These are phyloP conservation scores for Oplegnathus fasciatus DNA, from an alignment of 2,113 vertebrate species.

Conservation along the genomic window DNA sequence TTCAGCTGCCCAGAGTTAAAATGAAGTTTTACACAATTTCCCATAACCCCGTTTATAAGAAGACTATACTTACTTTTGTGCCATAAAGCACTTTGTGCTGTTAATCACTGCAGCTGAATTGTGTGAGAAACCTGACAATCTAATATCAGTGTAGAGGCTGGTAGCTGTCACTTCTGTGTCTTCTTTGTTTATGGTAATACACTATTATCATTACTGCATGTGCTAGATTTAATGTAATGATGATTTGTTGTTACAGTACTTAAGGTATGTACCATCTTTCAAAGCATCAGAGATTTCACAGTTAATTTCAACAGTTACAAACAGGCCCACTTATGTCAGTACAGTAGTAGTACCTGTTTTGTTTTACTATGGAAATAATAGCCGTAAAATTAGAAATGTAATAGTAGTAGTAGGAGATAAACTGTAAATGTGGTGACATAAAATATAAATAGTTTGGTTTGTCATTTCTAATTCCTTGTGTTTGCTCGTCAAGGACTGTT, in stretches of 20 bases:
- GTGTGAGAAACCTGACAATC: not conserved
- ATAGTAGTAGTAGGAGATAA: not conserved
- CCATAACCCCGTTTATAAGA: no score
- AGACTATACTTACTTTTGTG: no score
- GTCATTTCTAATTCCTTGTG: not conserved
- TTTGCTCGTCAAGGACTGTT: slow-evolving; percentile 3
- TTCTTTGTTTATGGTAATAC: not conserved
- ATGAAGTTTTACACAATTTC: not conserved
- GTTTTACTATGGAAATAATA: not conserved
- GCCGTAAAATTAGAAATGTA: not conserved
- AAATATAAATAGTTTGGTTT: not conserved
- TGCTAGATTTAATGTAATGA: no score
- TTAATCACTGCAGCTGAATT: not conserved
- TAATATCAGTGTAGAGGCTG: not conserved
- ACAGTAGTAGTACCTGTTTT: not conserved
- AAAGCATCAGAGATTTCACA: not conserved
- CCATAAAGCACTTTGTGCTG: not conserved
- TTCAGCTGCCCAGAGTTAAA: not conserved
- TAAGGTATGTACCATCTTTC: not conserved
- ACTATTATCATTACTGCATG: not conserved
- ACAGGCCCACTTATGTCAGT: not conserved
- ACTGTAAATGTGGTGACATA: not conserved
- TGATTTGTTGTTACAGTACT: not conserved
- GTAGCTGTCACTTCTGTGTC: not conserved
- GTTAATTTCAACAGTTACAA: not conserved